These are phyloP conservation scores for Acleris laterana DNA, from an alignment of 2,888 invertebrate species.

Conservation along the genomic window DNA sequence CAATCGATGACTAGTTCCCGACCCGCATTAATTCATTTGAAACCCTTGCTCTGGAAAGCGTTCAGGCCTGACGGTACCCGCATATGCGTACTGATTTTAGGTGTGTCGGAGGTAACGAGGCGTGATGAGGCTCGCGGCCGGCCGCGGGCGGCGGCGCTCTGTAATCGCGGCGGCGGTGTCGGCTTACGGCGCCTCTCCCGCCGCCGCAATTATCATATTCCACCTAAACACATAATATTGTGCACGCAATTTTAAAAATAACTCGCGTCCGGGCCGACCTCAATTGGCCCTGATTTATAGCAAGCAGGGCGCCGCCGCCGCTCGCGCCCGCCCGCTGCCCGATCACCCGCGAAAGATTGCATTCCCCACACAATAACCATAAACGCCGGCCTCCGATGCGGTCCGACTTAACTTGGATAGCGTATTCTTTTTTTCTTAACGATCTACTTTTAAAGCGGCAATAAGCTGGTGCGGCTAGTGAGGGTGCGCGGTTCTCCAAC, in stretches of 20 bases:
- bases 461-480: conserved; percentile 40
- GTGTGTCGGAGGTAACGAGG: conserved; percentile 38
- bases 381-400: conserved; percentile 44
- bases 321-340: conserved; percentile 44
- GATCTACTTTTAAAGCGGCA: conserved; percentile 43
- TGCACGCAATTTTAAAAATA: conserved; percentile 84
- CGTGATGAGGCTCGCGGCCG: conserved; percentile 45
- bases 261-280: conserved; percentile 77
- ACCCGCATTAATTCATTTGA: conserved; percentile 22
- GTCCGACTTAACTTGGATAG: conserved; percentile 39
- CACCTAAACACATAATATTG: conserved; percentile 84
- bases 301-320: conserved; percentile 56
- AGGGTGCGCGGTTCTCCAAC: conserved; percentile 35
- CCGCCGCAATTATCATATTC: conserved; percentile 82
- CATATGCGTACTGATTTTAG: conserved; percentile 26
- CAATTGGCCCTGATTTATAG: conserved; percentile 79
- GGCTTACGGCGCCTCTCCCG: conserved; percentile 79
- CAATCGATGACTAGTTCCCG: conserved; percentile 5
- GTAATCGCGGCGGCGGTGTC: conserved; percentile 81
- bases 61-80: conserved; percentile 6
- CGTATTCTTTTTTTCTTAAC: conserved; percentile 42
- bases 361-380: conserved; percentile 59
- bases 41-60: conserved; percentile 15
- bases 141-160: conserved; percentile 61
- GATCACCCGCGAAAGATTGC: conserved; percentile 57